Evolutionary conservation across 2,888 invertebrate species (phyloP).

Genomic region (Galeruca laticollis): DNA sequence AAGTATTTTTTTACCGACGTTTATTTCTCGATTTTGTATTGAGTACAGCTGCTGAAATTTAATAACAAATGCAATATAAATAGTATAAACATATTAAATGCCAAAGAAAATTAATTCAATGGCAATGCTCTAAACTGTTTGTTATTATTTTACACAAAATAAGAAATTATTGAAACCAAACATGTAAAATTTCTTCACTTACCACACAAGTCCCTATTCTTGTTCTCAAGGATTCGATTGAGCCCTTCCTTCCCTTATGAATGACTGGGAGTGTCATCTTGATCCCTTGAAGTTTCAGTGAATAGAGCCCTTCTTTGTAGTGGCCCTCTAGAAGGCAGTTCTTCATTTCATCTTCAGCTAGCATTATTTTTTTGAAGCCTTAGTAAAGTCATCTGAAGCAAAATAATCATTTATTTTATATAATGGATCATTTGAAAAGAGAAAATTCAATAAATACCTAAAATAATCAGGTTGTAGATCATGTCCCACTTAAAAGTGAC

Average conservation of each 20-base stretch:
- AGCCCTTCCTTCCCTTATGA: conserved; percentile 14
- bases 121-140: conserved; percentile 15
- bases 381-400: too few relatives aligned
- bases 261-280: conserved; percentile 19
- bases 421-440: too few relatives aligned
- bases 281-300: conserved; percentile 20
- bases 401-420: too few relatives aligned
- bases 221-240: too few relatives aligned
- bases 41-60: conserved; percentile 5
- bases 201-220: too few relatives aligned
- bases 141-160: conserved; percentile 14
- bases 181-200: too few relatives aligned
- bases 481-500: too few relatives aligned
- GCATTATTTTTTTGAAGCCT: too few relatives aligned
- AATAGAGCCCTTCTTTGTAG: conserved; percentile 24
- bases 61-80: background rate
- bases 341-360: too few relatives aligned
- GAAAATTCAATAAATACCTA: too few relatives aligned
- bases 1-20: background rate
- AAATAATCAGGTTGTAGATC: too few relatives aligned
- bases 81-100: background rate
- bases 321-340: conserved; percentile 25
- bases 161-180: conserved; percentile 6
- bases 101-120: too few relatives aligned
- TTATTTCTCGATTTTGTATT: conserved; percentile 5